Evolutionary conservation across 2,797 vertebrate species (phyloP).

Genomic region (Staurois parvus): DNA sequence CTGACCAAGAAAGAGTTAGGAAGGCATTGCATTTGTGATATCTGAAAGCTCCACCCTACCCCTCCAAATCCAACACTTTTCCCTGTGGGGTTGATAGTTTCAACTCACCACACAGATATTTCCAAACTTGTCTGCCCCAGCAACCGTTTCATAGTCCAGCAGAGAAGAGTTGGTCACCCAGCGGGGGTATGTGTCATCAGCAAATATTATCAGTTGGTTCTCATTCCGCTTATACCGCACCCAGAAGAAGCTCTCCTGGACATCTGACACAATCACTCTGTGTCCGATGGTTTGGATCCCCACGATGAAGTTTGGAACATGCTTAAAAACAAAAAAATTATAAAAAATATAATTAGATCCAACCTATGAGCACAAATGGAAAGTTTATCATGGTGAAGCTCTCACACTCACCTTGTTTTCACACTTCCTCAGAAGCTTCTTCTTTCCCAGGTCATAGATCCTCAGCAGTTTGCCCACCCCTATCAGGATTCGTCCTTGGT

Average conservation of each 20-base stretch:
- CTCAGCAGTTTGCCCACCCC: constrained; percentile 96
- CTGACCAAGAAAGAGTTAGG: background rate
- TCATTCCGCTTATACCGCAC: constrained; percentile 95
- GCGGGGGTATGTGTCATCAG: constrained; percentile 95
- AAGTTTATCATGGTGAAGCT: background rate
- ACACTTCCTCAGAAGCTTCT: constrained; percentile 96
- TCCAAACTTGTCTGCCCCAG: constrained; percentile 96
- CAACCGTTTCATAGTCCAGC: constrained; percentile 96
- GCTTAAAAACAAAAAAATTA: constrained; percentile 73
- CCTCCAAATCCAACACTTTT: background rate
- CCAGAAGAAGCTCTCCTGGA: constrained; percentile 98
- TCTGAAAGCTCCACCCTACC: no score
- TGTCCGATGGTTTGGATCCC: constrained; percentile 95
- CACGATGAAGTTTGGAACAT: constrained; percentile 94
- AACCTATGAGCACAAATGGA: no score
- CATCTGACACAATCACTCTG: constrained; percentile 91
- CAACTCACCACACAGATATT: constrained; percentile 95
- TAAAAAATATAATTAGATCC: no score
- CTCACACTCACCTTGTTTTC: constrained; percentile 90
- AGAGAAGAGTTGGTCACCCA: constrained; percentile 96
- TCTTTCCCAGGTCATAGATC: constrained; percentile 96
- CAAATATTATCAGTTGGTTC: constrained; percentile 98
- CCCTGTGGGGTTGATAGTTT: background rate
- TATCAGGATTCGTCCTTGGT: constrained; percentile 92
- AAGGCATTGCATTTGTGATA: accelerated